phyloP scores from a whole-genome alignment of 2,888 invertebrate species.

The Drosophila prolongata region DNA sequence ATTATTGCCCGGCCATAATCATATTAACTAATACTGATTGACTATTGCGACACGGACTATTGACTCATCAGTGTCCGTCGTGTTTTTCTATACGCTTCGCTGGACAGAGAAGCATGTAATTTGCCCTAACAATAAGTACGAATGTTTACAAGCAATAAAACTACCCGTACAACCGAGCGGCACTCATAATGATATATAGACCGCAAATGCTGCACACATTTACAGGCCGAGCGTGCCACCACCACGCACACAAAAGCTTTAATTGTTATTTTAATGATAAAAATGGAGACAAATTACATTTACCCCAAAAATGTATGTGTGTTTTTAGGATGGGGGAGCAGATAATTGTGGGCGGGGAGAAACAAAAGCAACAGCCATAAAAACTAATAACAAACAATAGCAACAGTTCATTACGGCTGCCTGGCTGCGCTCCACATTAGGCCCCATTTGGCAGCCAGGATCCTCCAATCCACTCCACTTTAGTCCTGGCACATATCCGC shows the following conservation, averaged over 20 bases:
- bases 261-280: conserved; percentile 80
- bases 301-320: conserved; percentile 9
- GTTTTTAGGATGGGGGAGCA: conserved; percentile 1
- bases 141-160: conserved; percentile 79
- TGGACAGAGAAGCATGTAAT: conserved; percentile 37
- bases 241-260: conserved; percentile 61
- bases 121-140: conserved; percentile 55
- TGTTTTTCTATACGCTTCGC: conserved; percentile 1
- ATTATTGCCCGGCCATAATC: conserved; percentile 54
- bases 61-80: conserved; percentile 18
- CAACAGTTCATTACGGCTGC: conserved; percentile 72
- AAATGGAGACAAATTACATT: conserved; percentile 76
- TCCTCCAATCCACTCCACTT: neutral
- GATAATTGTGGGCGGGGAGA: conserved; percentile 17
- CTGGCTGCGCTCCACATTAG: conserved; percentile 34
- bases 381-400: conserved; percentile 71
- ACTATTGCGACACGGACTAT: conserved; percentile 46
- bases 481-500: conserved; percentile 14
- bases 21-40: conserved; percentile 72
- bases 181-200: conserved; percentile 61
- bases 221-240: conserved; percentile 43
- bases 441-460: conserved; percentile 31
- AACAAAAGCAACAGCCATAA: conserved; percentile 53
- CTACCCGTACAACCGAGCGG: conserved; percentile 54
- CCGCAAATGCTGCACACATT: conserved; percentile 73